Evolutionary conservation across 2,888 invertebrate genomes (phyloP), one percentile per base, ranked within the genome.

Genomic region (Cephus pulcher): DNA sequence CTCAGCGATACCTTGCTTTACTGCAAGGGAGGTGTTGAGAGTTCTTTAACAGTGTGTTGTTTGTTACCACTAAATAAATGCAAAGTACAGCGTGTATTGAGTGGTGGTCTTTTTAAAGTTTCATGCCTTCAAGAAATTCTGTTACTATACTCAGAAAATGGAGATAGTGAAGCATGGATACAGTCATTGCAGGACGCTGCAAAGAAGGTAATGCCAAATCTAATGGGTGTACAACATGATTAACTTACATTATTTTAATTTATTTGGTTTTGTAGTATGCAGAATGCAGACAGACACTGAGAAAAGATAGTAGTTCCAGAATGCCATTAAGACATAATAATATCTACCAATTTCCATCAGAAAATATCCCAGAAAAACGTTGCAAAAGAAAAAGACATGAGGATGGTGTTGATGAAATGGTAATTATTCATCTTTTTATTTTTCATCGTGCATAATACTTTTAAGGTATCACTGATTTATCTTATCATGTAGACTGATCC

Each of bases 1-100:
- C 94, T 96, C 91, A 95, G 94, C 30, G 96, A 96, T 87, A 95
- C 95, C 84, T 92, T 96, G 73, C 92, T 96, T 89, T 96, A 95
- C 87, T 96, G 95, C 86, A 96, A 96, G 92, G 92, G 94, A 1
- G 92, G 93, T 3, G 93, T 93, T 40, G 93, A 94, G 15, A 94
- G 94, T 85, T 94, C 94, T 0, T 87, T 95, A 11, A 93, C 94
- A 84, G 95, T 95, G 83, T 94, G 94, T 80, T 94, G 95, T 87
- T 94, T 95, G 73, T 93, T 96, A 78, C 96, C 96, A 0, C 90
- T 96, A 11, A 94, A 94, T 79, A 95, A 96, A 88, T 96, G 95
- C 88, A 93, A 92, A 82, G 93, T 96, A 1, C 93, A 93, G 69
- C 93, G 95, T 79, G 93, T 95, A 82, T 82, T 92, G 12, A 93